Evolutionary conservation across 2,797 vertebrate genomes (phyloP), one percentile per base, ranked within the genome.

Genomic region (Lates japonicus): DNA sequence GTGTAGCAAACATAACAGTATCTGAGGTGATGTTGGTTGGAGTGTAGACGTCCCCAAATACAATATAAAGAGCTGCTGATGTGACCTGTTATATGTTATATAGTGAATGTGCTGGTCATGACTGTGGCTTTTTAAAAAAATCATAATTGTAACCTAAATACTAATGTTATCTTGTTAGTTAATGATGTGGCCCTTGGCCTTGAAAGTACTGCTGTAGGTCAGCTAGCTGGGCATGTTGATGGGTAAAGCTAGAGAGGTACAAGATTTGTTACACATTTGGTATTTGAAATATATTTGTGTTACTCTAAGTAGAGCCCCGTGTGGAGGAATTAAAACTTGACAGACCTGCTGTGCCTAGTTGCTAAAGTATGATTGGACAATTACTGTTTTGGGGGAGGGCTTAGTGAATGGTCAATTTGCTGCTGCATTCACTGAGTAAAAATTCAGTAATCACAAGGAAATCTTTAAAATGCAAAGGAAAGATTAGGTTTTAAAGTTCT

Each of bases 401-500:
- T 73, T 31, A 22, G 1, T 52, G 4, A 63, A 25, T 25, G 5
- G 29, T 31, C 52, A 46, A 33, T 35, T 37, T 13, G 17, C 42
- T 48, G 61, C 68, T 55, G 17, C 8, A 66, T 61, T 62, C 20
- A 58, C 10, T 41, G 57, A 44, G 57, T 29, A 35, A 49, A 61
- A 72, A 59, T 62, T 37, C 57, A 7, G 17, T n/a, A 54, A 71
- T 49, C 68, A 17, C 33, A 75, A 35, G 55, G 49, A 69, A 64
- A 48, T 54, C 35, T 59, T 65, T 29, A 25, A 66, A 52, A 76
- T 33, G 39, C 58, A 39, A 52, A 35, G 49, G 39, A 4, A 33
- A 76, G 77, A 60, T 33, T 8, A 57, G 17, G 1, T 2, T 14
- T 61, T 1, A 25, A 1, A 33, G 33, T 46, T 70, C 16, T 54